Base-by-base conservation (phyloP, 2,888 invertebrate genomes). In the Eupithecia exiguata region DNA sequence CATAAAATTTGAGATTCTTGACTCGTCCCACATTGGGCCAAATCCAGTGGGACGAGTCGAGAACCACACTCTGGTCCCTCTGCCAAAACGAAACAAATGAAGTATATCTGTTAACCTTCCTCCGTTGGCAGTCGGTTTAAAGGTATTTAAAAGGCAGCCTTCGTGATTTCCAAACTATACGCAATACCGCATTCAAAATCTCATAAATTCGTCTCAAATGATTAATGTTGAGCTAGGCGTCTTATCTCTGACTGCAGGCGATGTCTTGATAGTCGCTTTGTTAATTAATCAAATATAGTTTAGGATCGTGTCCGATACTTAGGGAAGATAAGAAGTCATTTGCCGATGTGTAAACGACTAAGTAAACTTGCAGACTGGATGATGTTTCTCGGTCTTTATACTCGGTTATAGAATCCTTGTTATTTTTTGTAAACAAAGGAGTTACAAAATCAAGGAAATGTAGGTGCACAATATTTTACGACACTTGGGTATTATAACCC, bases 191-290 rank as follows among this genome's bases (percentile, higher is more conserved):
- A 68, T 70, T 53, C 79, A 84, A 58, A 86, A 83, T 86, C 84
- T 82, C 88, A 89, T 89, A 88, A 88, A 89, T 89, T 87, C 85
- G 85, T 89, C 88, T 85, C 79, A 81, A 75, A 87, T 89, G 88
- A 89, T 88, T 83, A 87, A 89, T 88, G 83, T 81, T 79, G 81
- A 81, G 78, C 81, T 81, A 66, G 77, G 58, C 74, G 83, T 72
- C 84, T 87, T 89, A 89, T 89, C 89, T 85, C 74, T 62, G 40
- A 78, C 83, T 82, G 79, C 87, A 85, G 86, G 84, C 84, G 75
- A 76, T 79, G 78, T 75, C 79, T 72, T 74, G 74, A 76, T 76
- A 73, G 76, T 63, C 61, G 71, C 71, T 75, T 69, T 65, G 77
- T 74, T 79, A 79, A 85, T 86, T 84, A 84, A 83, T 86, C 79